These are phyloP conservation scores for Ostrea edulis DNA, from an alignment of 1,140 invertebrate genomes.

Conservation along the genomic window DNA sequence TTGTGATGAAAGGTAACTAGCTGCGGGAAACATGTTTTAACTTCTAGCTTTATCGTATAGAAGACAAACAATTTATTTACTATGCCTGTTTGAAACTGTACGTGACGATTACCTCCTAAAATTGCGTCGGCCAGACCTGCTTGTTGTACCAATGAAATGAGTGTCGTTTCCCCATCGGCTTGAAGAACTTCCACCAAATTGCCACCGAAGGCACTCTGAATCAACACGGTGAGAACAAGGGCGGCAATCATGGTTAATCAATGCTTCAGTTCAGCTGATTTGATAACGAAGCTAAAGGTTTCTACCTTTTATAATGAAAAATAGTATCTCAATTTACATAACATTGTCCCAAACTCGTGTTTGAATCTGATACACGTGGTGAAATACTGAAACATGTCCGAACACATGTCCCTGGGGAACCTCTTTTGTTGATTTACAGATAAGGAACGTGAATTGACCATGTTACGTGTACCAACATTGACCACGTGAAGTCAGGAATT, in stretches of 20 bases:
- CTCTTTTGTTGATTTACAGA: neutral
- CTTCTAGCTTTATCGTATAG: too few relatives aligned
- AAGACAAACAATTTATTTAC: too few relatives aligned
- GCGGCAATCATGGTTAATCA: neutral
- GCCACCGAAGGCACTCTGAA: constrained; percentile 30
- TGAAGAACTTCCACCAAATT: constrained; percentile 52
- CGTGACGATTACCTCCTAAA: constrained; percentile 27
- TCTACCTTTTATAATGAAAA: neutral
- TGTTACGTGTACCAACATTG: neutral
- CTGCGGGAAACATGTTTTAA: too few relatives aligned
- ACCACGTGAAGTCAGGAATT: neutral
- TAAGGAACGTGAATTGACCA: neutral
- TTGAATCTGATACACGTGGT: neutral
- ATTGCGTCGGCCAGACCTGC: constrained; percentile 45
- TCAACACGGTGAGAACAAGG: neutral
- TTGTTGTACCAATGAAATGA: constrained; percentile 52
- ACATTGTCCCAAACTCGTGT: neutral
- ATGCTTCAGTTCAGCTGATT: neutral
- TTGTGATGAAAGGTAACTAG: too few relatives aligned
- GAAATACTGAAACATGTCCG: neutral
- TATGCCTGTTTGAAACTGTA: too few relatives aligned
- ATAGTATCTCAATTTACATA: neutral
- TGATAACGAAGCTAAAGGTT: neutral
- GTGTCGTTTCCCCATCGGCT: constrained; percentile 32
- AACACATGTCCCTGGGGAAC: too few relatives aligned